Evolutionary conservation across 2,888 invertebrate genomes (phyloP), one percentile per base, ranked within the genome.

Genomic region (Melipona beecheii): DNA sequence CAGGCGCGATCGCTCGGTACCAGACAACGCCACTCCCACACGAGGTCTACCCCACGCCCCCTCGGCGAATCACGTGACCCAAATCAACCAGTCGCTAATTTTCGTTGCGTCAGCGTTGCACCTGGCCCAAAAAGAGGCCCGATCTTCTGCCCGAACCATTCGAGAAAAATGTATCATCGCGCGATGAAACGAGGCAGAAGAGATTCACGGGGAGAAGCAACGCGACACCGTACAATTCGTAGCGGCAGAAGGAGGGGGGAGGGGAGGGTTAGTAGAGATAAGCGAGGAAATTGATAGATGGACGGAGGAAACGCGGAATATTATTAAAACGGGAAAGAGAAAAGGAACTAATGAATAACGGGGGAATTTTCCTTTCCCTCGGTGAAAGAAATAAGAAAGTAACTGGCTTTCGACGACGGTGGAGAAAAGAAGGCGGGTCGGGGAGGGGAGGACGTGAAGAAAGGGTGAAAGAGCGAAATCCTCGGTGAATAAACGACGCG

Each of bases 341-440:
- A 72, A 69, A 74, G 64, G 19, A 78, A 60, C 72, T 87, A 85
- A 88, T 86, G 87, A 89, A 89, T 87, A 83, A 83, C 74, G 65
- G 75, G 75, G 68, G 82, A 43, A 43, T 43, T 43, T 43, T 77
- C 77, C 82, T 84, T 65, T 68, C 71, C 66, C 1, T 15, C 50
- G 65, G 75, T 31, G 78, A 80, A 86, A 60, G 86, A 88, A 88
- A 81, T 75, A 81, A 83, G 75, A 62, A 31, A 89, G 81, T 87
- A 89, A 87, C 77, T 5, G 72, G 70, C 52, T 69, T 58, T 21
- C 62, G 75, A 56, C 36, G 69, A 13, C 65, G 19, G 58, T 31
- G 68, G 58, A 31, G 43, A 13, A 27, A 58, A n/a, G 73, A 13
- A 19, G 49, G 9, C 50, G n/a, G 5, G 2, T 43, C 36, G 9